phyloP scores from a whole-genome alignment of 2,113 vertebrate species.

The Myiozetetes cayanensis region DNA sequence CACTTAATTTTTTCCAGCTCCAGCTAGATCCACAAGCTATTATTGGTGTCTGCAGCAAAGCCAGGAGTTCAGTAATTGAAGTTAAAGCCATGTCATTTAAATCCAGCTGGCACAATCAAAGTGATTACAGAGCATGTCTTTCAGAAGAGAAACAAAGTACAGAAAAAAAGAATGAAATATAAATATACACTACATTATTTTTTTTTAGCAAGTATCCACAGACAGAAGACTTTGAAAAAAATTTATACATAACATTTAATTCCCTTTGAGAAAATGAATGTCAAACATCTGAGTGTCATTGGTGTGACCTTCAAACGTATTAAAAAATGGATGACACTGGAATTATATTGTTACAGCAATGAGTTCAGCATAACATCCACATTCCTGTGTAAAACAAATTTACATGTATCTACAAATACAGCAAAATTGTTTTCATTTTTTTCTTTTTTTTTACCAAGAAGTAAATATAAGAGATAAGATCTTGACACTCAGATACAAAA shows the following conservation, averaged over 20 bases:
- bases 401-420: not conserved
- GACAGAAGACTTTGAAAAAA: not conserved
- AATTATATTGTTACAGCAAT: not conserved
- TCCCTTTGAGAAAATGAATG: not conserved
- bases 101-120: not conserved
- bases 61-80: not conserved
- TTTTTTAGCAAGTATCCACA: not conserved
- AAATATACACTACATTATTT: not conserved
- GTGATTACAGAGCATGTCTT: not conserved
- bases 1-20: not conserved
- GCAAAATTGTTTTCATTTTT: not conserved
- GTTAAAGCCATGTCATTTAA: not conserved
- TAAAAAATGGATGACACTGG: not conserved
- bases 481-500: not conserved
- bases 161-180: not conserved
- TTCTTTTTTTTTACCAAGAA: not conserved
- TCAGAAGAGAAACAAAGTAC: not conserved
- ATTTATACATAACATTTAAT: not conserved
- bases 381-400: not conserved
- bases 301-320: not conserved
- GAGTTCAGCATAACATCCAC: not conserved
- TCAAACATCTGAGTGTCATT: not conserved
- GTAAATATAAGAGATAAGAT: not conserved
- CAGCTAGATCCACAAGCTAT: not conserved
- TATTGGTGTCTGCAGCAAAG: not conserved